These are phyloP conservation scores for Heliconius melpomene DNA, from an alignment of 1,140 invertebrate genomes.

Conservation along the genomic window DNA sequence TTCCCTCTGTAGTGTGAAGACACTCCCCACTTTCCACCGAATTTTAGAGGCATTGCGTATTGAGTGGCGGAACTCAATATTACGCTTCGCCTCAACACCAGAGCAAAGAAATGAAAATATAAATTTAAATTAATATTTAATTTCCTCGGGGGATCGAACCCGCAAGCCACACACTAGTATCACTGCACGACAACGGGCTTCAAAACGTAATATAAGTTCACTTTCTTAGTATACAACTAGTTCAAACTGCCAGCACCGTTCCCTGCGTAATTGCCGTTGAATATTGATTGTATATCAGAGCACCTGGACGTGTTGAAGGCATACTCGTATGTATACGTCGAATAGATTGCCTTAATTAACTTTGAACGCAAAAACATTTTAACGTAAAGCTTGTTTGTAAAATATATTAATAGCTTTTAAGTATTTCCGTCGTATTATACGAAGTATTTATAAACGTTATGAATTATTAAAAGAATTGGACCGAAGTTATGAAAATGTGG, in stretches of 20 bases:
- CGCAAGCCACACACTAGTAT: too few species aligned
- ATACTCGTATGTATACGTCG: neutral
- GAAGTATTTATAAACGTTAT: neutral
- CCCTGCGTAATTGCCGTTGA: conserved; percentile 20
- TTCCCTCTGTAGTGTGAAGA: too few species aligned
- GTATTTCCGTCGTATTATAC: neutral
- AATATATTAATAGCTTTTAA: neutral
- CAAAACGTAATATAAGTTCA: neutral
- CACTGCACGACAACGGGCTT: too few species aligned
- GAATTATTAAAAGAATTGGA: neutral
- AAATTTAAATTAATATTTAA: too few species aligned
- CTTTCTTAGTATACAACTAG: neutral
- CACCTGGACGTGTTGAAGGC: conserved; percentile 18
- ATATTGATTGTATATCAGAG: conserved; percentile 28
- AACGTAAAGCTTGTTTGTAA: neutral
- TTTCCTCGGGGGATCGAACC: too few species aligned
- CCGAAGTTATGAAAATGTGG: neutral
- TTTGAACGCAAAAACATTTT: conserved; percentile 4
- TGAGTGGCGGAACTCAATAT: too few species aligned
- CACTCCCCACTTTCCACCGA: too few species aligned
- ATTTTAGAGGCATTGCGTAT: too few species aligned
- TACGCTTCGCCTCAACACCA: too few species aligned
- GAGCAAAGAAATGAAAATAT: too few species aligned
- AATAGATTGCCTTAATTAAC: conserved; percentile 21
- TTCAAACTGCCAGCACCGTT: neutral